Conservation (phyloP, 2,888 invertebrate genomes). For the Atrina japonica region DNA sequence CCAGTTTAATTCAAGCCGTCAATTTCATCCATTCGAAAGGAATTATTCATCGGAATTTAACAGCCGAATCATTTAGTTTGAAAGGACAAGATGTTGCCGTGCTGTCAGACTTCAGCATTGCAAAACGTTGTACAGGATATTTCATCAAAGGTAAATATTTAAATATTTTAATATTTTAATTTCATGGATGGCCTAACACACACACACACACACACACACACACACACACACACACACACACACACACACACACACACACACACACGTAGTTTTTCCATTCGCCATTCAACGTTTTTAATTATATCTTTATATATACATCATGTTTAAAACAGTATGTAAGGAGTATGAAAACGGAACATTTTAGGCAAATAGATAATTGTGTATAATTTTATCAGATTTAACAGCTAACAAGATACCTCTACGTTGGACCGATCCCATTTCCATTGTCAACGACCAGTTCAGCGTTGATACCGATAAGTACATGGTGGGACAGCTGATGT, state of each 20-base stretch:
- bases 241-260: too few species aligned
- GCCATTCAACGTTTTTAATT: too few species aligned
- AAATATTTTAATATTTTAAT: too few species aligned
- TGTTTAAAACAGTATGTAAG: too few species aligned
- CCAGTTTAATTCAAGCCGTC: conserved; percentile 20
- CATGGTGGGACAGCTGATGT: conserved; percentile 31
- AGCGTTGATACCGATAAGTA: conserved; percentile 19
- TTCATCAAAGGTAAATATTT: not conserved
- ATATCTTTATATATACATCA: too few species aligned
- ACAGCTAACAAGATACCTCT: conserved; percentile 10
- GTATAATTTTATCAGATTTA: too few species aligned
- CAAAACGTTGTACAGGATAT: not conserved
- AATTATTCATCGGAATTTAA: conserved; percentile 35
- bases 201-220: too few species aligned
- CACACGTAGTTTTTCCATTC: too few species aligned
- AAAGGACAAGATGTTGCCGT: not conserved
- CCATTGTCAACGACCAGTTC: conserved; percentile 28
- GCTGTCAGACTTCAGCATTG: conserved; percentile 27
- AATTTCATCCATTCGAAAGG: conserved; percentile 28
- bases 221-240: too few species aligned
- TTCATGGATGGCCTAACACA: too few species aligned
- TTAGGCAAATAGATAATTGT: too few species aligned
- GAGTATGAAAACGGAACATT: too few species aligned
- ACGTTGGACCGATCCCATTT: conserved; percentile 32
- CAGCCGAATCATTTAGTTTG: conserved; percentile 14